A percentile compares a stretch with the other conserved stretches of the same genome.
These are phyloP conservation scores for Mythimna vitellina DNA, from an alignment of 2,888 invertebrate species.

Conservation along the genomic window DNA sequence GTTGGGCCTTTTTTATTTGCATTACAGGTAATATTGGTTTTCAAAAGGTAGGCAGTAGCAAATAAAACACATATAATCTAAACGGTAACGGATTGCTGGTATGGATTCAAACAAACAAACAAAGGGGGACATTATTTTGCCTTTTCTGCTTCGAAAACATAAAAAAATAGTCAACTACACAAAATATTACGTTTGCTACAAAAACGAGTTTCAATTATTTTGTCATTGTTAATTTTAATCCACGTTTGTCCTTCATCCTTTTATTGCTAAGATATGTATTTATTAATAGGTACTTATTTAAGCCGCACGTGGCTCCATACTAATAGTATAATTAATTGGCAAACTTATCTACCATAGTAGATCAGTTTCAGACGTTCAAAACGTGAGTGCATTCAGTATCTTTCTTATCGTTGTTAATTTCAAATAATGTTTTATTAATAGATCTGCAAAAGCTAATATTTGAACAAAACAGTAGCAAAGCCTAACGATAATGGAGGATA, in stretches of 20 bases:
- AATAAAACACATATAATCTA: too few relatives aligned
- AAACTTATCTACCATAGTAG: background rate
- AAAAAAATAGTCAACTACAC: too few relatives aligned
- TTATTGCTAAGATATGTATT: background rate
- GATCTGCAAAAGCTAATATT: background rate
- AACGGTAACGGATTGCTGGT: too few relatives aligned
- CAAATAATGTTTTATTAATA: background rate
- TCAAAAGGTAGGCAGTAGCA: too few relatives aligned
- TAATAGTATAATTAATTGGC: background rate
- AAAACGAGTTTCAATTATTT: too few relatives aligned
- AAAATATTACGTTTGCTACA: too few relatives aligned
- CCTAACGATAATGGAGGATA: slow-evolving; percentile 10
- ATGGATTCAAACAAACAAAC: too few relatives aligned
- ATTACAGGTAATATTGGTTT: too few relatives aligned
- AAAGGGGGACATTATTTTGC: too few relatives aligned
- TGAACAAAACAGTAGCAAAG: slow-evolving; percentile 10
- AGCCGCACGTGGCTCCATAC: slow-evolving; percentile 4
- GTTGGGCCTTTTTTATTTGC: too few relatives aligned
- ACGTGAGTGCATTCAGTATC: background rate
- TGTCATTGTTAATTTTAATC: background rate
- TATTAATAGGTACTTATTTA: background rate
- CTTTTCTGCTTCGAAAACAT: too few relatives aligned
- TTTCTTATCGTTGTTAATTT: slow-evolving; percentile 11
- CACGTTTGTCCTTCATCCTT: background rate
- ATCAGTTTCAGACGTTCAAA: background rate